Percentiles rank a stretch among this genome's conserved stretches.
phyloP scores from a whole-genome alignment of 2,888 invertebrate genomes.

The Tetrapedia diversipes region DNA sequence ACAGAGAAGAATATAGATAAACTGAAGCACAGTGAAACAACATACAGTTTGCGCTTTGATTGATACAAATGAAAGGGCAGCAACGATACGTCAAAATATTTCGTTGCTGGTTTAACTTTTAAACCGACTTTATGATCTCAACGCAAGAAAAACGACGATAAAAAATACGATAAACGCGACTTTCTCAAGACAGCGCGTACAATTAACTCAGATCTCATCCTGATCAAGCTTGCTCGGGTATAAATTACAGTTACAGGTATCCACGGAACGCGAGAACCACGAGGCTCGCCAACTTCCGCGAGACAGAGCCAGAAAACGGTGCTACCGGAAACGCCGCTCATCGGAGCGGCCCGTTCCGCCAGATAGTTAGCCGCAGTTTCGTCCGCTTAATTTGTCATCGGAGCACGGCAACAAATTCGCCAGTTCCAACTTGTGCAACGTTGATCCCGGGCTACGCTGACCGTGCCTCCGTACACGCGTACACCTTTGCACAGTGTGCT shows the following conservation, averaged over 20 bases:
- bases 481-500: neutral
- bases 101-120: too few relatives aligned
- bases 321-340: neutral
- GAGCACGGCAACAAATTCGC: slow-evolving; percentile 30
- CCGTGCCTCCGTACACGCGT: neutral
- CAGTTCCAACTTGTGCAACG: slow-evolving; percentile 30
- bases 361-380: slow-evolving; percentile 37
- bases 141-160: too few relatives aligned
- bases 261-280: neutral
- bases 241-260: neutral
- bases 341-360: slow-evolving; percentile 2
- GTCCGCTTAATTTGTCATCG: slow-evolving; percentile 54
- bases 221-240: too few relatives aligned
- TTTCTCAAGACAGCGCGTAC: too few relatives aligned
- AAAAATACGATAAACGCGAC: too few relatives aligned
- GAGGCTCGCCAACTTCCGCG: neutral
- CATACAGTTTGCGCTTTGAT: too few relatives aligned
- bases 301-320: neutral
- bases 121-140: too few relatives aligned
- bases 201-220: too few relatives aligned
- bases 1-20: too few relatives aligned
- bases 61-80: too few relatives aligned
- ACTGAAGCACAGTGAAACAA: too few relatives aligned
- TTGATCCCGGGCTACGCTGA: slow-evolving; percentile 5
- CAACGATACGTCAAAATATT: too few relatives aligned